Conservation (phyloP, 2,113 vertebrate genomes). For the Brevimyrus niger region DNA sequence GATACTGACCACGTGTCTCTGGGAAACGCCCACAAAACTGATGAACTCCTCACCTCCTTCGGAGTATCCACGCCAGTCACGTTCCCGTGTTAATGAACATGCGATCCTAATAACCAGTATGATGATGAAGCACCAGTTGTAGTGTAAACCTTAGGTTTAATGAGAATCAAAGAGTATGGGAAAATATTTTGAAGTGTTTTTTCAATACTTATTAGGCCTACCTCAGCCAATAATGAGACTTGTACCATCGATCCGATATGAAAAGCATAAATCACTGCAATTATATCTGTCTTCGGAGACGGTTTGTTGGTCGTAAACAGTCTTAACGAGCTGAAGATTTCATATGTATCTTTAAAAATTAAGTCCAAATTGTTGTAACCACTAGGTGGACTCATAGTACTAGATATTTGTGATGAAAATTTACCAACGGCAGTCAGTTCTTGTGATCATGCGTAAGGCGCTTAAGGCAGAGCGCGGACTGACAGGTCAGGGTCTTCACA, state of each 20-base stretch:
- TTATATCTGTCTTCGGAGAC: neutral
- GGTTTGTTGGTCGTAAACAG: neutral
- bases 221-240: neutral
- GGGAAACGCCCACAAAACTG: neutral
- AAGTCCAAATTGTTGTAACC: neutral
- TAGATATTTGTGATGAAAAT: neutral
- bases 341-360: neutral
- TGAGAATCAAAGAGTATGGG: neutral
- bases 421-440: too few species aligned
- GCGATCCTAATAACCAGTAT: neutral
- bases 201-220: neutral
- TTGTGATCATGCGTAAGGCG: neutral
- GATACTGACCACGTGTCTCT: neutral
- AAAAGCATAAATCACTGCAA: neutral
- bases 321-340: neutral
- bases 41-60: neutral
- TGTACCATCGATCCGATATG: neutral
- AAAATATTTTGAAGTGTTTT: neutral
- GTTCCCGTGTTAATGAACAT: neutral
- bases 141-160: neutral
- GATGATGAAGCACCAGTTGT: neutral
- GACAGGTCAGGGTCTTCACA: neutral
- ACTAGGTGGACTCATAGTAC: slow-evolving; percentile 10
- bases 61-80: neutral
- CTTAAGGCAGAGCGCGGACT: neutral